phyloP scores from a whole-genome alignment of 2,113 vertebrate genomes.

The Tauraco erythrolophus region DNA sequence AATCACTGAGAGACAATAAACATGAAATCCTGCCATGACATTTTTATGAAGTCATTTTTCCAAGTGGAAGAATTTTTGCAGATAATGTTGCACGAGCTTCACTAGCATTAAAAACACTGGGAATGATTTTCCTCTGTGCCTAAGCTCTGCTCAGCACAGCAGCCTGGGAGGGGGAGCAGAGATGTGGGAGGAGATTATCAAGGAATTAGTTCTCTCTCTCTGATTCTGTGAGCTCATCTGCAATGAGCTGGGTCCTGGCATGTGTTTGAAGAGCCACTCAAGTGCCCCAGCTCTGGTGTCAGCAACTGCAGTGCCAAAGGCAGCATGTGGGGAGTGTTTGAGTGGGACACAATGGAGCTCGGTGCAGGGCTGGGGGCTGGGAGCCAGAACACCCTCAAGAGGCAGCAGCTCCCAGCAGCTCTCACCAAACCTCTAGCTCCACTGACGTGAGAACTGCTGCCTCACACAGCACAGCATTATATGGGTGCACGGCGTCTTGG shows the following conservation, averaged over 20 bases:
- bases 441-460: background rate
- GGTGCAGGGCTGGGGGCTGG: background rate
- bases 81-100: background rate
- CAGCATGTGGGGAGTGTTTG: background rate
- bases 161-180: background rate
- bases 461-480: background rate
- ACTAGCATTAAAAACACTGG: constrained; percentile 9
- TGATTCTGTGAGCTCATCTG: background rate
- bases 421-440: background rate
- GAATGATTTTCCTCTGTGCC: background rate
- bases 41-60: constrained; percentile 36
- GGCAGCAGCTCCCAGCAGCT: background rate
- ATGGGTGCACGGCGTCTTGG: background rate
- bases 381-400: background rate
- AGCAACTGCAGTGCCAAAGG: background rate
- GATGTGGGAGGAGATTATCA: constrained; percentile 11
- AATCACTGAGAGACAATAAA: constrained; percentile 40
- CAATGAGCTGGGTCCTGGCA: background rate
- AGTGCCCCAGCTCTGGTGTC: background rate
- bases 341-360: background rate
- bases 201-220: constrained; percentile 2
- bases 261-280: background rate
- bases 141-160: background rate
- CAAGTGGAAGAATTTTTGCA: constrained; percentile 13
- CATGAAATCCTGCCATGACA: constrained; percentile 19